phyloP scores from a whole-genome alignment of 2,113 vertebrate genomes.

The Pteronura brasiliensis region DNA sequence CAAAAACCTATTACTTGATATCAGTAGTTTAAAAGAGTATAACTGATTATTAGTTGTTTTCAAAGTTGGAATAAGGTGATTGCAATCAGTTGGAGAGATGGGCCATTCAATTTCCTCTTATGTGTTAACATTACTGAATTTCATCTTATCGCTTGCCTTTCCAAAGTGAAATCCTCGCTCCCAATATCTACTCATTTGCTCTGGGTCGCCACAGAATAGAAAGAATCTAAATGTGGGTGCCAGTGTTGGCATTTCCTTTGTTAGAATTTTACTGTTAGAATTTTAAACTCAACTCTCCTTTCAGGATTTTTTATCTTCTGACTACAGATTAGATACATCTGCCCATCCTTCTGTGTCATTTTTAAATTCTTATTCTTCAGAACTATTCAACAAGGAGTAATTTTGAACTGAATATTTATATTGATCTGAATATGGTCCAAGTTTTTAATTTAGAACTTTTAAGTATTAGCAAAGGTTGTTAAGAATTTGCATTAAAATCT shows the following conservation, averaged over 20 bases:
- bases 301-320: constrained; percentile 36
- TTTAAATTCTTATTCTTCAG: constrained; percentile 53
- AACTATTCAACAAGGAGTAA: constrained; percentile 13
- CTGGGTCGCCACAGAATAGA: not conserved
- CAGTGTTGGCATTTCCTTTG: not conserved
- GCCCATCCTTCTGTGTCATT: constrained; percentile 28
- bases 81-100: not conserved
- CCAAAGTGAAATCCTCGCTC: not conserved
- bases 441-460: constrained; percentile 41
- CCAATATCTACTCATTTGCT: constrained; percentile 24
- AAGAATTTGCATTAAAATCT: not conserved
- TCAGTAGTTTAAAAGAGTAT: not conserved
- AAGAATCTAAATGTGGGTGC: not conserved
- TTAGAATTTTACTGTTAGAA: constrained; percentile 21
- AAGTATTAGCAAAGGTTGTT: constrained; percentile 46
- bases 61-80: not conserved
- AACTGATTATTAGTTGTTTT: not conserved
- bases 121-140: not conserved
- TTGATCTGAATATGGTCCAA: not conserved
- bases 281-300: constrained; percentile 65
- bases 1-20: not conserved
- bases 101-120: not conserved
- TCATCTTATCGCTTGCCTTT: not conserved
- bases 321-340: constrained; percentile 18
- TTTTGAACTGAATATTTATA: constrained; percentile 58